Evolutionary conservation across 1,140 invertebrate genomes (phyloP).

Genomic region (Conus betulinus): DNA sequence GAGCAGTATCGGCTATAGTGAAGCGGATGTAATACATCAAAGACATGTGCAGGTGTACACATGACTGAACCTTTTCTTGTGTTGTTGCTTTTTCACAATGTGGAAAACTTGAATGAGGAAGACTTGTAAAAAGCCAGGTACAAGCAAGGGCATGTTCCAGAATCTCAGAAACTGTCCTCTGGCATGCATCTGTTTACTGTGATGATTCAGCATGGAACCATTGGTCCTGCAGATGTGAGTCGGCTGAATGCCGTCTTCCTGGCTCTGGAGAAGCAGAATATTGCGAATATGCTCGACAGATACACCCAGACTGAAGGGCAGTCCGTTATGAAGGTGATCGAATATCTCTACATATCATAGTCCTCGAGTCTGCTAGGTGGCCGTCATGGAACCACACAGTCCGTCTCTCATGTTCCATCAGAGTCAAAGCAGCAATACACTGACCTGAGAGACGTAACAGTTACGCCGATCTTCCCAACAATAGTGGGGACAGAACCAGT

Average conservation of each 20-base stretch:
- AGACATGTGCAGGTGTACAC: background rate
- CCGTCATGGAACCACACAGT: too few species aligned
- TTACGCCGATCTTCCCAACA: too few species aligned
- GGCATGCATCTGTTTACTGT: conserved; percentile 4
- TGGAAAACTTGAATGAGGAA: background rate
- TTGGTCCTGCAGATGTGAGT: background rate
- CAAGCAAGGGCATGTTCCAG: background rate
- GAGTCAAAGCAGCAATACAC: too few species aligned
- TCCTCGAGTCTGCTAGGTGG: too few species aligned
- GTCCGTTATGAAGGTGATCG: too few species aligned
- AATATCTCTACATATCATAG: too few species aligned
- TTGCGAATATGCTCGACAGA: background rate
- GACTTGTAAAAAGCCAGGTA: conserved; percentile 3
- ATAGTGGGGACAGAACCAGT: too few species aligned
- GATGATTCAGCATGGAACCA: background rate
- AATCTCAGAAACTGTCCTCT: background rate
- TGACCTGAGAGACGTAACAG: too few species aligned
- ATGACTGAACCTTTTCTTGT: background rate
- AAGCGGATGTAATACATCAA: conserved; percentile 8
- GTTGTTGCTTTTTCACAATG: background rate
- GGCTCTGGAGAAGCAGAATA: background rate
- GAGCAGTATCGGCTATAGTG: background rate
- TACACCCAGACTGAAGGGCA: background rate
- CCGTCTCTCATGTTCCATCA: too few species aligned
- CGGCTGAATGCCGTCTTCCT: background rate